phyloP scores from a whole-genome alignment of 2,113 vertebrate species.

The Siniperca knerii region DNA sequence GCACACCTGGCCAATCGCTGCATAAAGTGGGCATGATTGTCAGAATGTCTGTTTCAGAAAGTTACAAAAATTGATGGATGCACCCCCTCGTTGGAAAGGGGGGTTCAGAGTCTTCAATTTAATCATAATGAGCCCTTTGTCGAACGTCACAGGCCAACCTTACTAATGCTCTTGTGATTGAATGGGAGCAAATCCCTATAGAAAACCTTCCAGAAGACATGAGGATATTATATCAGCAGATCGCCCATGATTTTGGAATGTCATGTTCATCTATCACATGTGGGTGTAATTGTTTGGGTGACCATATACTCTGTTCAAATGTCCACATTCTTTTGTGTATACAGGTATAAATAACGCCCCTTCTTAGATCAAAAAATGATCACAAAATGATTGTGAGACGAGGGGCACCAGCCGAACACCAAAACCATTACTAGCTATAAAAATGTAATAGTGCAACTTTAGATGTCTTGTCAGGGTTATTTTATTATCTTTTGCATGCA shows the following conservation, averaged over 20 bases:
- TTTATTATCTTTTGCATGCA: slow-evolving; percentile 31
- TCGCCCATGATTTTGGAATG: not conserved
- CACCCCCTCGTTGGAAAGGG: not conserved
- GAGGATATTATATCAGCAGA: not conserved
- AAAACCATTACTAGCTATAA: slow-evolving; percentile 1
- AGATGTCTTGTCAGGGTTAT: not conserved
- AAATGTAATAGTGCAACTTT: slow-evolving; percentile 2
- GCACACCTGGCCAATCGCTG: not conserved
- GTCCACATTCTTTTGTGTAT: not conserved
- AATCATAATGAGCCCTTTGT: not conserved
- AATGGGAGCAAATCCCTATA: not conserved
- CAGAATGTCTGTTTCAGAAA: not conserved
- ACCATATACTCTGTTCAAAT: not conserved
- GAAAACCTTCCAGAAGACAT: not conserved
- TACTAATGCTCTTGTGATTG: not conserved
- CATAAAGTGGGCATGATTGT: not conserved
- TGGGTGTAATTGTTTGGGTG: not conserved
- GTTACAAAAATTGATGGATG: not conserved
- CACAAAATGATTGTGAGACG: not conserved
- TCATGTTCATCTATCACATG: not conserved
- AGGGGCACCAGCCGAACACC: not conserved
- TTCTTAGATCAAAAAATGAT: not conserved
- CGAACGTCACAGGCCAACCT: not conserved
- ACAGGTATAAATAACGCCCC: not conserved
- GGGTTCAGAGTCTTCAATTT: not conserved